A percentile compares a stretch with the other conserved stretches of the same genome.
Evolutionary conservation across 2,888 invertebrate genomes (phyloP).

Genomic region (Nemotelus nigrinus): DNA sequence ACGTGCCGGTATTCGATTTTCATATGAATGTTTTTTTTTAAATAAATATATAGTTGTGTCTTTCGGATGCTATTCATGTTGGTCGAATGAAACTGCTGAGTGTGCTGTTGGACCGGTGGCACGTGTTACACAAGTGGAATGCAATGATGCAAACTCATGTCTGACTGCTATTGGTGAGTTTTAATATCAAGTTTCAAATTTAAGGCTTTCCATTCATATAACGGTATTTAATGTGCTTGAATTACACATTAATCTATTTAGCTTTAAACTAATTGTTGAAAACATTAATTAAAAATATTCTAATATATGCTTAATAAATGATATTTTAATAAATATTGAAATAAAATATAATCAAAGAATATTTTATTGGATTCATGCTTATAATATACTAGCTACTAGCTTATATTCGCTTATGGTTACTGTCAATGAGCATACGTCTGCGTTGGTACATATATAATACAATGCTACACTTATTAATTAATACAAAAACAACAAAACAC

Average conservation of each 20-base stretch:
- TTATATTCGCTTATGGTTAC: no score
- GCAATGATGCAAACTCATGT: constrained; percentile 15
- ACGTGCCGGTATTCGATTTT: no score
- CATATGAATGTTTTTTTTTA: neutral
- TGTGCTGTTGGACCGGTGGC: constrained; percentile 32
- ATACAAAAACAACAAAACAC: no score
- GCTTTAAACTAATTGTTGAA: neutral
- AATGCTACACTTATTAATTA: no score
- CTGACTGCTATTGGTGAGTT: constrained; percentile 38
- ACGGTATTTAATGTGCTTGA: neutral
- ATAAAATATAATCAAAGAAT: neutral
- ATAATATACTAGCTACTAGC: no score
- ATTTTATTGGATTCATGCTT: neutral
- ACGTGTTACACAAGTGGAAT: neutral
- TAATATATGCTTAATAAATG: no score
- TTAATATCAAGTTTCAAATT: neutral
- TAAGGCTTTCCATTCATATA: constrained; percentile 10
- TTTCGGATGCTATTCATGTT: constrained; percentile 36
- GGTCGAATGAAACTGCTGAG: constrained; percentile 21
- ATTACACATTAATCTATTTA: neutral
- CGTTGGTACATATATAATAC: no score
- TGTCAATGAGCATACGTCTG: no score
- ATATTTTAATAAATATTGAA: neutral
- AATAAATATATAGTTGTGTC: constrained; percentile 21
- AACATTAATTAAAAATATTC: no score